These are phyloP conservation scores for Toxotes lorentzi DNA, from an alignment of 2,797 vertebrate species.

Conservation along the genomic window DNA sequence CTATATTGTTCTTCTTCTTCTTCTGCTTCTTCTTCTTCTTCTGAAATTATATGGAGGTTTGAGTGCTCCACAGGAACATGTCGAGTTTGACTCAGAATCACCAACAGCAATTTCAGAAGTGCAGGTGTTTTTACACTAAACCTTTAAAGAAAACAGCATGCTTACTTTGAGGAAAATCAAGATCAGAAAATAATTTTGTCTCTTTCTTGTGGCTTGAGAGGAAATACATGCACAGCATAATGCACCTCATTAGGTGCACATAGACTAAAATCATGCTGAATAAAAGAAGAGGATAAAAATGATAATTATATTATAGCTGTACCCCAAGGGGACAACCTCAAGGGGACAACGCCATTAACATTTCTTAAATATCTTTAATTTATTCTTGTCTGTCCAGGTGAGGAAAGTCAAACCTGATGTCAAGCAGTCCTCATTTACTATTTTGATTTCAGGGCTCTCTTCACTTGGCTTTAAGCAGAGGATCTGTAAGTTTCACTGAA, in stretches of 20 bases:
- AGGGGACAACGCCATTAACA: background rate
- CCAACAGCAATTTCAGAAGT: constrained; percentile 65
- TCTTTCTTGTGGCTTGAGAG: background rate
- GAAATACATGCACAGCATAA: background rate
- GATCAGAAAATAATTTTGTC: background rate
- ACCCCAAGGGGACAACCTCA: background rate
- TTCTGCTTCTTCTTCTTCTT: too few species aligned
- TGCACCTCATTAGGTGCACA: background rate
- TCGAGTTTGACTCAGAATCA: constrained; percentile 72
- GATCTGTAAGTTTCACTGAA: constrained; percentile 1
- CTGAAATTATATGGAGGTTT: constrained; percentile 9
- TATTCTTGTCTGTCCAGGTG: background rate
- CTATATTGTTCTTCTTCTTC: constrained; percentile 25
- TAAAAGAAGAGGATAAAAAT: background rate
- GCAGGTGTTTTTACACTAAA: constrained; percentile 31
- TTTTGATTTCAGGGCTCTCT: background rate
- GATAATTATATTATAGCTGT: background rate
- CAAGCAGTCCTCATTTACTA: background rate
- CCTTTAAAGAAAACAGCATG: constrained; percentile 31
- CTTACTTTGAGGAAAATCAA: constrained; percentile 11
- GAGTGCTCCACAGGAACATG: constrained; percentile 60
- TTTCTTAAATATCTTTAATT: constrained; percentile 18
- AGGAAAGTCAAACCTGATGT: background rate
- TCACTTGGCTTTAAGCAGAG: background rate
- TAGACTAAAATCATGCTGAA: background rate